Evolutionary conservation across 2,797 vertebrate genomes (phyloP), one percentile per base, ranked within the genome.

Genomic region (Ispidina picta): DNA sequence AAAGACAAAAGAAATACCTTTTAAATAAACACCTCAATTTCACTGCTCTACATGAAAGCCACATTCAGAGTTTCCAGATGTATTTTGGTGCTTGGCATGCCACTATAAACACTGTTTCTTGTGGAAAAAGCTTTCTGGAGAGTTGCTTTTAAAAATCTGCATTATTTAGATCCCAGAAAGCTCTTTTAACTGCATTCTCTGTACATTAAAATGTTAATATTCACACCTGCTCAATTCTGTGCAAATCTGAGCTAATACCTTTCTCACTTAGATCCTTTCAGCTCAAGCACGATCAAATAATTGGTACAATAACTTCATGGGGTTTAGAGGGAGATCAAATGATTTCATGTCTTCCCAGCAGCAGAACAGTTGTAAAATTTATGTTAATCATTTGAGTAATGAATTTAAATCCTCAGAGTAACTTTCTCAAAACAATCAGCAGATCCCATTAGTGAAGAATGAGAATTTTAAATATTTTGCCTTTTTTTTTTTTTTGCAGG

Each of bases 221-320:
- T 89, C 44, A 48, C 39, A 81, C 29, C 71, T 54, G 37, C 44
- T 89, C 89, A 93, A 73, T 86, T 83, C 71, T 60, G 59, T 62
- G 52, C 82, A 94, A 94, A 92, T 73, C 62, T 26, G 15, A 78
- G 77, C 55, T 87, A 90, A 89, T 28, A 31, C 15, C 11, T 39
- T 89, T 75, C 83, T 78, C 82, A 64, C 81, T 89, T 75, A 90
- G 88, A 93, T 79, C 64, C 73, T 94, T 86, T 84, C 82, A 92
- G 86, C 71, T 94, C 62, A 58, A 96, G 94, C 75, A 91, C 78
- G 72, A 89, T 86, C 68, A 65, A 95, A 63, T 94, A 96, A 97
- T 95, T 94, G 89, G 69, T 60, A 66, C 82, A 94, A 74, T 90
- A 95, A 95, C 39, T 58, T 92, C 72, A 87, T 12, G 54, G 64